Evolutionary conservation across 2,797 vertebrate genomes (phyloP).

Genomic region (Perodicticus potto): DNA sequence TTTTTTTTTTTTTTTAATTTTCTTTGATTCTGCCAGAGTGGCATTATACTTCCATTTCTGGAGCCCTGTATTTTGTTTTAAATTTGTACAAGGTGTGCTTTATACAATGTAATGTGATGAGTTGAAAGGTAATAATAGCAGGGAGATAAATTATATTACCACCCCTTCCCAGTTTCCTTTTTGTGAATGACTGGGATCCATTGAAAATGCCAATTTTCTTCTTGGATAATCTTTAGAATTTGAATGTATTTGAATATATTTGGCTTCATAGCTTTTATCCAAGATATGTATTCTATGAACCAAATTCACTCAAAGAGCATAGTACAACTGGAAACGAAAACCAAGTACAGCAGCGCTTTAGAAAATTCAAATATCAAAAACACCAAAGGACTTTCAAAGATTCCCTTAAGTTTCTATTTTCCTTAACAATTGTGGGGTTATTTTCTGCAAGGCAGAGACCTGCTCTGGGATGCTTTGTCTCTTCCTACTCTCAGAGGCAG

Average conservation of each 20-base stretch:
- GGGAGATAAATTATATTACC: neutral
- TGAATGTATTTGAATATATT: constrained; percentile 5
- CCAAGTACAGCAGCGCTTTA: neutral
- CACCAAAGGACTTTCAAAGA: neutral
- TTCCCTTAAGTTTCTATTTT: neutral
- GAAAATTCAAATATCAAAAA: neutral
- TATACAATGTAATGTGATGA: neutral
- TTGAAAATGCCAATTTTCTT: constrained; percentile 38
- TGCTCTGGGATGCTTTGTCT: neutral
- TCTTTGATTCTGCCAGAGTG: neutral
- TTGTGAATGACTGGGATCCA: constrained; percentile 8
- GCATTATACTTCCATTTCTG: neutral
- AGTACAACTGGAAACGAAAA: neutral
- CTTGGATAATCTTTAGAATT: neutral
- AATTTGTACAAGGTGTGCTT: neutral
- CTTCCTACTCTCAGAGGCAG: neutral
- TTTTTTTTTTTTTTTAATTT: neutral
- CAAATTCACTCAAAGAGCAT: neutral
- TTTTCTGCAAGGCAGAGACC: neutral
- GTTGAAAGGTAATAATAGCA: neutral
- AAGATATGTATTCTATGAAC: neutral
- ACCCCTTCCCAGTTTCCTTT: neutral
- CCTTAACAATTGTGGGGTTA: neutral
- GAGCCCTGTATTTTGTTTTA: neutral
- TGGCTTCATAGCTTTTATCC: neutral